Conservation (phyloP, 1,140 invertebrate genomes). For the Drosophila kurseongensis region DNA sequence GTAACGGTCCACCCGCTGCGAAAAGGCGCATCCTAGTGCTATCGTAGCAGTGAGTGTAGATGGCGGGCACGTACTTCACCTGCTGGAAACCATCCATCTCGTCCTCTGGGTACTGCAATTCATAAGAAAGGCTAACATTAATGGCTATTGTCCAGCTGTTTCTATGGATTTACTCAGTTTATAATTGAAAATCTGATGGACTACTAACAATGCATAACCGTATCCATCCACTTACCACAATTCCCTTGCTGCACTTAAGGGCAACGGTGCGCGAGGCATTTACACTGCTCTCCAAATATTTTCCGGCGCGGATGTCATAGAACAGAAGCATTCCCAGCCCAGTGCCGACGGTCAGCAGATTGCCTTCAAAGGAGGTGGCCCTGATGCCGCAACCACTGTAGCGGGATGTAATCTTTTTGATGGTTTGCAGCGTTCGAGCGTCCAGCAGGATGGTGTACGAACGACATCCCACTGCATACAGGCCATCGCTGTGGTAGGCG, state of each 20-base stretch:
- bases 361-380: slow-evolving; percentile 95
- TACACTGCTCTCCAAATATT: slow-evolving; percentile 95
- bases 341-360: slow-evolving; percentile 96
- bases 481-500: slow-evolving; percentile 91
- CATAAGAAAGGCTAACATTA: not conserved
- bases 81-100: slow-evolving; percentile 93
- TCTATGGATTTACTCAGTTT: too few relatives aligned
- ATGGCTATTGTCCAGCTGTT: not conserved
- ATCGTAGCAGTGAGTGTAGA: slow-evolving; percentile 98
- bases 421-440: slow-evolving; percentile 92
- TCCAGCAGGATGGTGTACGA: slow-evolving; percentile 96
- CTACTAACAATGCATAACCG: not conserved
- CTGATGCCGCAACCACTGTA: slow-evolving; percentile 94
- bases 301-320: slow-evolving; percentile 95
- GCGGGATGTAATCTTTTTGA: slow-evolving; percentile 89
- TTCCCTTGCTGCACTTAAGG: slow-evolving; percentile 95
- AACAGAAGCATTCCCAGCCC: slow-evolving; percentile 96
- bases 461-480: slow-evolving; percentile 96
- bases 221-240: slow-evolving; percentile 89
- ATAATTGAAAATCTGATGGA: too few relatives aligned
- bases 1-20: slow-evolving; percentile 96
- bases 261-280: slow-evolving; percentile 94
- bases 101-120: slow-evolving; percentile 91
- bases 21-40: slow-evolving; percentile 95
- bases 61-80: slow-evolving; percentile 95